Conservation (phyloP, 2,113 vertebrate species). For the Nannospalax galili region DNA sequence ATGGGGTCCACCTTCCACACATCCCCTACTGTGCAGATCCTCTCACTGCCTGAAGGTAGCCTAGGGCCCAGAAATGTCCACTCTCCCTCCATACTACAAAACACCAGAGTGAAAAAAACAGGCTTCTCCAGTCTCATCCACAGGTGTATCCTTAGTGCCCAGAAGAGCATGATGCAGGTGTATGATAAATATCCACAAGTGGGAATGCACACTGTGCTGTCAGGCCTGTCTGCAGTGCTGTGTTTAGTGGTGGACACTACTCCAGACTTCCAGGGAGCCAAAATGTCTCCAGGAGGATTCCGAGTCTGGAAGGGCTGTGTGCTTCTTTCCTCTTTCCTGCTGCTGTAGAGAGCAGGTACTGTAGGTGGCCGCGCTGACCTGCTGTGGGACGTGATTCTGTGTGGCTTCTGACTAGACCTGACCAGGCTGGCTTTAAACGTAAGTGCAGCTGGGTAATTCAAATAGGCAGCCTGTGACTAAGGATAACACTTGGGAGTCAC, state of each 20-base stretch:
- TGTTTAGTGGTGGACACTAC: background rate
- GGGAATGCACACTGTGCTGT: background rate
- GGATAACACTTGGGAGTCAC: background rate
- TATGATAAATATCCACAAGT: accelerated
- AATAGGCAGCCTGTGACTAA: background rate
- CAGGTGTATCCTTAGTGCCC: background rate
- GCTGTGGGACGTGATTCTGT: background rate
- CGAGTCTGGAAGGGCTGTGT: background rate
- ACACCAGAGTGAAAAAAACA: background rate
- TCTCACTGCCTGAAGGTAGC: background rate
- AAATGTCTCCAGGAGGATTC: background rate
- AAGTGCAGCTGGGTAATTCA: background rate
- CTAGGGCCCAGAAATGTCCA: background rate
- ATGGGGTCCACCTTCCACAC: background rate
- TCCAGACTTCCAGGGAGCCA: background rate
- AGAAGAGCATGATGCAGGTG: background rate
- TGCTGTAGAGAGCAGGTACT: background rate
- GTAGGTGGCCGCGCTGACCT: background rate
- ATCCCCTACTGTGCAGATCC: background rate
- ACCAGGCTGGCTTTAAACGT: background rate
- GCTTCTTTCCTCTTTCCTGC: background rate
- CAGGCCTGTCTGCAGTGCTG: background rate
- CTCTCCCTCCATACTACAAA: background rate
- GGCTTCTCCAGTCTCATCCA: background rate
- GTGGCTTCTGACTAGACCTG: background rate